phyloP scores from a whole-genome alignment of 2,113 vertebrate genomes.

The Ellobius talpinus region DNA sequence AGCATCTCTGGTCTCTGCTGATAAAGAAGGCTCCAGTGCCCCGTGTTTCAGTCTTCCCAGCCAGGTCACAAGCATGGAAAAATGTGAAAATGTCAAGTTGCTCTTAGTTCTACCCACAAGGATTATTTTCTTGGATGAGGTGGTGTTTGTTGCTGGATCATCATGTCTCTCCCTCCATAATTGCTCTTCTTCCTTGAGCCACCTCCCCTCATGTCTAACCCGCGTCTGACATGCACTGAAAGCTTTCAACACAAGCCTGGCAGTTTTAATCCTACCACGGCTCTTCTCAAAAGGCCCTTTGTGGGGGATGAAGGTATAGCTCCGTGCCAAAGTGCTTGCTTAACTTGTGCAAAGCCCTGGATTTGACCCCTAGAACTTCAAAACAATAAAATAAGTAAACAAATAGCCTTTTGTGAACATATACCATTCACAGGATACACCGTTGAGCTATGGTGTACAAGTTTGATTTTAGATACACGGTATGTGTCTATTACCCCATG shows the following conservation, averaged over 20 bases:
- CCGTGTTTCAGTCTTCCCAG: not conserved
- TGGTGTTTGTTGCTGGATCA: not conserved
- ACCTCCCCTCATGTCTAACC: not conserved
- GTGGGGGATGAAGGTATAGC: not conserved
- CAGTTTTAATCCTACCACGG: not conserved
- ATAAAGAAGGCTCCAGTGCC: not conserved
- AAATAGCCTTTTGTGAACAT: not conserved
- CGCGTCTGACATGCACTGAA: not conserved
- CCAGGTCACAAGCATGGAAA: not conserved
- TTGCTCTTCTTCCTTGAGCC: not conserved
- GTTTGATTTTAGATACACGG: not conserved
- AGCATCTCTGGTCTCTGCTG: not conserved
- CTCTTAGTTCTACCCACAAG: constrained; percentile 41
- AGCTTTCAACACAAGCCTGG: not conserved
- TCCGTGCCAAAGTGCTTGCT: not conserved
- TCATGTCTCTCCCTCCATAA: not conserved
- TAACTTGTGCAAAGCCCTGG: not conserved
- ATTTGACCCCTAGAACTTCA: not conserved
- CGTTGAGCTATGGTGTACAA: not conserved
- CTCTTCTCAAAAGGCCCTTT: constrained; percentile 32
- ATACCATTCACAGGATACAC: not conserved
- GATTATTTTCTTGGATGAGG: not conserved
- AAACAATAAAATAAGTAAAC: not conserved
- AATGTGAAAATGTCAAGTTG: not conserved
- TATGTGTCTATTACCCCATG: not conserved